A percentile compares a stretch with the other conserved stretches of the same genome.
These are phyloP conservation scores for Aulostomus chinensis DNA, from an alignment of 2,797 vertebrate species.

Conservation along the genomic window DNA sequence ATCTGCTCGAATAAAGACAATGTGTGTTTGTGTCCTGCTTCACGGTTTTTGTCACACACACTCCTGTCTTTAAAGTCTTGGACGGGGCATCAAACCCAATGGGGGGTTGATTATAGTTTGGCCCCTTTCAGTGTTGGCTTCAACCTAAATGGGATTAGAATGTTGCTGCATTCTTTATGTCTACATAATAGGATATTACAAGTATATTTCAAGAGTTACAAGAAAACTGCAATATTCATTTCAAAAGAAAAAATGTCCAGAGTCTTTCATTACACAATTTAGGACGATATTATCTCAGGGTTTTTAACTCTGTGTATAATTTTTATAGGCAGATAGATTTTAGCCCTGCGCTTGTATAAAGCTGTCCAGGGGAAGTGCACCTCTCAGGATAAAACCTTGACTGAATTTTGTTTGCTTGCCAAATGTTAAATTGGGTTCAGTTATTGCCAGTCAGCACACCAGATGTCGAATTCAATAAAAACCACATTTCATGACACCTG, in stretches of 20 bases:
- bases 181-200: constrained; percentile 64
- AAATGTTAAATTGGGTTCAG: constrained; percentile 68
- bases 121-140: constrained; percentile 73
- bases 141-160: constrained; percentile 77
- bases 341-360: not conserved
- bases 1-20: too few species aligned
- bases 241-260: too few species aligned
- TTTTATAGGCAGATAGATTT: constrained; percentile 8
- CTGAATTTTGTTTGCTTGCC: constrained; percentile 47
- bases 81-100: constrained; percentile 77
- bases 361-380: constrained; percentile 8
- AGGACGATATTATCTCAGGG: too few species aligned
- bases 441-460: constrained; percentile 66
- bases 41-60: constrained; percentile 61
- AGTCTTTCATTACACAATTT: too few species aligned
- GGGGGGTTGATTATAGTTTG: constrained; percentile 81
- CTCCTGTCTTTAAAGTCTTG: constrained; percentile 80
- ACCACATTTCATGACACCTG: constrained; percentile 56
- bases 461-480: constrained; percentile 71
- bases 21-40: too few species aligned
- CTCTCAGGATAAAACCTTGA: constrained; percentile 27
- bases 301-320: not conserved
- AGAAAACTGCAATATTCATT: constrained; percentile 13
- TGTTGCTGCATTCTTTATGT: constrained; percentile 71
- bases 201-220: constrained; percentile 52